Percentiles rank a stretch among this genome's conserved stretches.
These are phyloP conservation scores for Myiagra hebetior DNA, from an alignment of 2,113 vertebrate species.

Conservation along the genomic window DNA sequence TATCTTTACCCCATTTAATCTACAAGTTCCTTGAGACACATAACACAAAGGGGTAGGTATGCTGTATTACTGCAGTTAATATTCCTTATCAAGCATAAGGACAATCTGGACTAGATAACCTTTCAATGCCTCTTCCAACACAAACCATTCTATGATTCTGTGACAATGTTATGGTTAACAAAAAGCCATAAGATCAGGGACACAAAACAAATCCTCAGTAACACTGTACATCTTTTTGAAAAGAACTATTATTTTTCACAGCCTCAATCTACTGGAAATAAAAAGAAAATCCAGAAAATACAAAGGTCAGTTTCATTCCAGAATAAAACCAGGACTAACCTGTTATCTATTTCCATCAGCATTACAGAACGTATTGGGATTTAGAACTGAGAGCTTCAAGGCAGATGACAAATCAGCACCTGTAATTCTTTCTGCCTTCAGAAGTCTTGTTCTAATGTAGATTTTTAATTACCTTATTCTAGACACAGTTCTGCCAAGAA, in stretches of 20 bases:
- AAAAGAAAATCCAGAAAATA: neutral
- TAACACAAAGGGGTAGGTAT: neutral
- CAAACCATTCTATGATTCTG: neutral
- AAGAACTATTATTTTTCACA: neutral
- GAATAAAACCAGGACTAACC: neutral
- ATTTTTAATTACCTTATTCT: neutral
- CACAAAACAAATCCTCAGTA: neutral
- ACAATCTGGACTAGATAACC: neutral
- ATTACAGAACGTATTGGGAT: neutral
- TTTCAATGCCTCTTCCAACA: neutral
- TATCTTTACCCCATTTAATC: neutral
- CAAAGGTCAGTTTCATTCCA: neutral
- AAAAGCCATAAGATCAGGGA: neutral
- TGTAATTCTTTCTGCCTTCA: neutral
- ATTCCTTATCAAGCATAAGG: neutral
- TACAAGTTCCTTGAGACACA: neutral
- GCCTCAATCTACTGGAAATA: neutral
- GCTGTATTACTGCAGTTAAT: neutral
- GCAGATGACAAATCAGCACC: neutral
- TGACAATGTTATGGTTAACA: accelerated
- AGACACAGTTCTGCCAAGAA: neutral
- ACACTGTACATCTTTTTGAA: neutral
- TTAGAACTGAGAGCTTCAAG: neutral
- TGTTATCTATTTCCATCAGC: neutral
- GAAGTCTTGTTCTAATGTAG: neutral